Evolutionary conservation across 2,888 invertebrate species (phyloP), one percentile per base, ranked within the genome.

Genomic region (Nemoura dubitans): DNA sequence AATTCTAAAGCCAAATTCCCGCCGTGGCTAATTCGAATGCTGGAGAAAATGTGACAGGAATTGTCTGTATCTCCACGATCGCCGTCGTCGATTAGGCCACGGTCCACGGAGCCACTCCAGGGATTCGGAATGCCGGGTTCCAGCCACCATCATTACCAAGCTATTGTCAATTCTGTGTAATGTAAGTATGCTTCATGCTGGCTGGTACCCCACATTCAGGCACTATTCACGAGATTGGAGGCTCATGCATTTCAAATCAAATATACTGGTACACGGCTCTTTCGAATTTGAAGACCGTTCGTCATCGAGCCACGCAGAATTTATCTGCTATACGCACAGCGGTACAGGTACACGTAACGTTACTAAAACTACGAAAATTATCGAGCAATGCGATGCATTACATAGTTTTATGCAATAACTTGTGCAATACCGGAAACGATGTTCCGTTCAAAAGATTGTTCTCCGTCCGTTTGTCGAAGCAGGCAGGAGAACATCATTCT

Each of bases 61-160:
- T 78, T 78, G 78, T 78, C 25, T 78, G 78, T 14, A 78, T 78
- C 78, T 2, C 26, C 26, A 78, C 2, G 25, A 28, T 59, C 10
- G 28, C 26, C 78, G 78, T 25, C 78, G 78, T 78, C 78, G 78
- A 78, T 78, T 78, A 78, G 78, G 3, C 78, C 28, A 78, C 16
- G 78, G 78, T 78, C 28, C 78, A 78, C 28, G 78, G 3, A 6
- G 26, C 76, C 26, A 25, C 28, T 28, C 78, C 21, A 28, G 78
- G 78, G 78, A 28, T 78, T 26, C 78, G 1, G 59, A 59, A 59
- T 59, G 28, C 78, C 28, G 26, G 78, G 10, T 27, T 78, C 78
- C 3, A 28, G 78, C 78, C 25, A 16, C 26, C 26, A 28, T 78
- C 78, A 78, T 78, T 78, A 78, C 78, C 78, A 16, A 10, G 78